These are phyloP conservation scores for Phymanthus crucifer DNA, from an alignment of 92 coral and sea anemone genomes.

Conservation along the genomic window DNA sequence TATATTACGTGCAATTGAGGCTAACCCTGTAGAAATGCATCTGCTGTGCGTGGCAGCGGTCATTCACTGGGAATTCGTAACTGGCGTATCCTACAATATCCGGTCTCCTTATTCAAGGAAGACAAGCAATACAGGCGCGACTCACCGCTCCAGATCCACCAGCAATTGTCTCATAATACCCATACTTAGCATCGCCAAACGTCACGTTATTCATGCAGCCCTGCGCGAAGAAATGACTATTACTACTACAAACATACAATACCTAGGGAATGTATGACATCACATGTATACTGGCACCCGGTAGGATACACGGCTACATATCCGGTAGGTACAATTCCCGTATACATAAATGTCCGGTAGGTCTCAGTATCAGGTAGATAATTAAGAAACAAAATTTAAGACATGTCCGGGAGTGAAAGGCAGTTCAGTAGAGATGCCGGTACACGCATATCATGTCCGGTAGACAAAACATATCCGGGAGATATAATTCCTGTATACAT, in stretches of 20 bases:
- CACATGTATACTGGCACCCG: background rate
- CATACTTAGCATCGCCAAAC: constrained; percentile 91
- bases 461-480: no score
- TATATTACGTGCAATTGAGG: no score
- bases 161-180: constrained; percentile 96
- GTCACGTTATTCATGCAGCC: constrained; percentile 99
- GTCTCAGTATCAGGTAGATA: background rate
- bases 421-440: no score
- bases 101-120: no score
- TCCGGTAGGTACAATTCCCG: background rate
- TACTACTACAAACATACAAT: background rate
- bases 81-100: no score
- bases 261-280: constrained; percentile 18
- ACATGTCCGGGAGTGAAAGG: background rate
- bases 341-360: background rate
- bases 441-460: no score
- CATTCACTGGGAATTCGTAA: no score
- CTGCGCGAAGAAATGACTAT: constrained; percentile 51
- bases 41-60: no score
- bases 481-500: background rate
- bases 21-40: no score
- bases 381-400: no score
- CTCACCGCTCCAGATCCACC: constrained; percentile 99
- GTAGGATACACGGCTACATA: background rate
- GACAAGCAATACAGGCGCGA: background rate